Evolutionary conservation across 2,113 vertebrate genomes (phyloP), one percentile per base, ranked within the genome.

Genomic region (Progne subis): DNA sequence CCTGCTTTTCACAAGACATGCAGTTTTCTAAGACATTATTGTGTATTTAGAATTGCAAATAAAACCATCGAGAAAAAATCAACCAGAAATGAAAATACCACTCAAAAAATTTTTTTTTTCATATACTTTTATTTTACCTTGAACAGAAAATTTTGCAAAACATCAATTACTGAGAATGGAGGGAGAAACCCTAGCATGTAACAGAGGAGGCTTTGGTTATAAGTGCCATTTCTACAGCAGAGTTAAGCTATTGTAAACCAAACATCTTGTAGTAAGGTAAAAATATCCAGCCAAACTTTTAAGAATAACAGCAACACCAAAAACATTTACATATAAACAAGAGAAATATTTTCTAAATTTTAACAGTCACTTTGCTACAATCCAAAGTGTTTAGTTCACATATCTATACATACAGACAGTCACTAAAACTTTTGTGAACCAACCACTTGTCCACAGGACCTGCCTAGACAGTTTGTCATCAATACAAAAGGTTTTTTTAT

Each of bases 391-490:
- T 97, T 96, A 96, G 96, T 97, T 97, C 95, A 87, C 82, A 24
- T 21, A 88, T 23, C 96, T 95, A 94, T 96, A 97, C 92, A 95
- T 64, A 72, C 86, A 97, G 60, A 97, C 82, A 96, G 92, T 53
- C 41, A 97, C 91, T 96, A 95, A 63, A 95, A 96, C 93, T 74
- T 94, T 93, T 52, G 71, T 94, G 95, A 96, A 97, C 97, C 97
- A 97, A 95, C 92, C 97, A 98, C 93, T 96, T 96, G 94, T 96
- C 97, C 96, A 97, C 96, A 98, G 97, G 98, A 97, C 97, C 98
- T 97, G 98, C 98, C 98, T 98, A 97, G 96, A 97, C 91, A 92
- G 92, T 93, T 92, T 95, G 47, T 94, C 96, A 96, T 93, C 94
- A 90, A 98, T 88, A 97, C 9, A 9, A 94, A 96, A 97, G 92